Evolutionary conservation across 2,888 invertebrate genomes (phyloP), one percentile per base, ranked within the genome.

Genomic region (Oxyscelio sp.): DNA sequence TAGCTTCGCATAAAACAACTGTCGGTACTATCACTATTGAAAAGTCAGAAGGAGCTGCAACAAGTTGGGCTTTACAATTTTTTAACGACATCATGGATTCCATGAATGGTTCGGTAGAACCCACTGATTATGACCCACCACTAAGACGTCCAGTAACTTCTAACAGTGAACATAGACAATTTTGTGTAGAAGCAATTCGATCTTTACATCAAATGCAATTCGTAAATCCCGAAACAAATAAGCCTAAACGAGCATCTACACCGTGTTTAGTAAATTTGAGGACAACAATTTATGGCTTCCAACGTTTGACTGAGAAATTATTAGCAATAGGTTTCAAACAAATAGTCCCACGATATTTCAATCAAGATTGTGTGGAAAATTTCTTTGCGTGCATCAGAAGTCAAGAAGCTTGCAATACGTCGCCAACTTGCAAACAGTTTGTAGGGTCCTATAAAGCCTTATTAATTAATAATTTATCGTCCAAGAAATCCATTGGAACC

Each of bases 341-440:
- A 31, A 13, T 63, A 13, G 43, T 63, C 1, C 43, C 48, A 24
- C 58, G 59, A n/a, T n/a, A n/a, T n/a, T n/a, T n/a, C n/a, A n/a
- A n/a, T n/a, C n/a, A n/a, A n/a, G n/a, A n/a, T n/a, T 48, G 59
- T 4, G 24, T 78, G 8, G 80, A 80, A 45, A 80, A 73, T 19
- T 73, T 66, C n/a, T 80, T 80, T 22, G 38, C 56, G 0, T 2
- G 13, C 6, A 50, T 80, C 8, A 22, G 73, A 22, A 80, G 73
- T n/a, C 66, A 59, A 19, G 66, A 43, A 15, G 22, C 6, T 11
- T 27, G 63, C 17, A 58, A 75, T 38, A n/a, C n/a, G n/a, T n/a
- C n/a, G n/a, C n/a, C n/a, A n/a, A n/a, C n/a, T n/a, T n/a, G n/a
- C n/a, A n/a, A 56, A 15, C 56, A 71, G 11, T 81, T 59, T 38